Evolutionary conservation across 2,113 vertebrate species (phyloP).

Genomic region (Carlito syrichta): DNA sequence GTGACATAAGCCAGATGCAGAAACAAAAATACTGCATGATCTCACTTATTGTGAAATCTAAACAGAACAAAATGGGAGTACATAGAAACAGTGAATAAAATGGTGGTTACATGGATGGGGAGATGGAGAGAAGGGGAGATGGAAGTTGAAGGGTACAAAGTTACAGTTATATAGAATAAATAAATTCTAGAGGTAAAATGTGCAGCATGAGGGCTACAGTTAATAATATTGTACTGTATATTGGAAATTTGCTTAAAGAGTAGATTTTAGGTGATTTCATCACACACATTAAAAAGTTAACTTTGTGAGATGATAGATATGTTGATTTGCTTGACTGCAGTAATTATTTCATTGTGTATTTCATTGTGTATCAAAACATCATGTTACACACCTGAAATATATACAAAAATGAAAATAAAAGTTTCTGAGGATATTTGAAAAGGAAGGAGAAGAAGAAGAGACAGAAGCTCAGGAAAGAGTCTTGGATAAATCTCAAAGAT

Average conservation of each 20-base stretch:
- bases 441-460: not conserved
- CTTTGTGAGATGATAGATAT: not conserved
- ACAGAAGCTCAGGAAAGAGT: not conserved
- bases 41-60: not conserved
- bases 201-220: fast-evolving
- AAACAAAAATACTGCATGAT: not conserved
- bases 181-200: not conserved
- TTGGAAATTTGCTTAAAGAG: not conserved
- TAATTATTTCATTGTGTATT: not conserved
- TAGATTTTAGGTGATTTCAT: not conserved
- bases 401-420: not conserved
- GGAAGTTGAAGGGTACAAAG: not conserved
- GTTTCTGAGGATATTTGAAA: not conserved
- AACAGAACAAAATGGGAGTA: not conserved
- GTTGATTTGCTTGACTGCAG: not conserved
- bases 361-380: not conserved
- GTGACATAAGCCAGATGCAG: not conserved
- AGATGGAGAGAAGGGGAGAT: not conserved
- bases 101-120: not conserved
- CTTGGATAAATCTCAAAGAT: not conserved
- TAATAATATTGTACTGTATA: not conserved
- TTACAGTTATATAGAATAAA: not conserved
- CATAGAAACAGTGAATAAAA: not conserved
- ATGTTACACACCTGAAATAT: not conserved
- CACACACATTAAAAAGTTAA: not conserved